These are phyloP conservation scores for Ditula angustiorana DNA, from an alignment of 2,888 invertebrate genomes.

Conservation along the genomic window DNA sequence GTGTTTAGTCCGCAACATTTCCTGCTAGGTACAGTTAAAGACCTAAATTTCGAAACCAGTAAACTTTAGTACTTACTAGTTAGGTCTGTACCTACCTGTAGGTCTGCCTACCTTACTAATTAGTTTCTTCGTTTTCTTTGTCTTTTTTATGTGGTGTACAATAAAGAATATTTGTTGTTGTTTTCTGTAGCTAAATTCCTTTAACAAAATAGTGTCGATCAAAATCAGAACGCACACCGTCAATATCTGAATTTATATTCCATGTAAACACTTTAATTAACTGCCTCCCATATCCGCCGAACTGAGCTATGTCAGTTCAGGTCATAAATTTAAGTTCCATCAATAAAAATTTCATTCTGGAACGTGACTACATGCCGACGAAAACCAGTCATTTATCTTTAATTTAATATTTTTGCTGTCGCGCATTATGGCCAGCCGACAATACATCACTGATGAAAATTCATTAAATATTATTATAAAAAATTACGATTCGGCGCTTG, in stretches of 20 bases:
- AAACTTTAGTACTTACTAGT: neutral
- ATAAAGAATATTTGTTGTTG: no score
- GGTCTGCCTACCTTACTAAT: no score
- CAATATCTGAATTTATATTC: neutral
- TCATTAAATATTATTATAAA: conserved; percentile 29
- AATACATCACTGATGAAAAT: conserved; percentile 30
- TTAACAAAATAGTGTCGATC: neutral
- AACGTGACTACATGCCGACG: conserved; percentile 38
- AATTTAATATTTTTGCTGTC: conserved; percentile 34
- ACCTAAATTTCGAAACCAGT: neutral
- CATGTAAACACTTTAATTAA: conserved; percentile 21
- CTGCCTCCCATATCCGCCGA: conserved; percentile 21
- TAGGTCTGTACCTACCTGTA: neutral
- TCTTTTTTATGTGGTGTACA: no score
- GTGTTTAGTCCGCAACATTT: conserved; percentile 21
- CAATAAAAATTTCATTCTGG: conserved; percentile 22
- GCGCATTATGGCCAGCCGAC: conserved; percentile 22
- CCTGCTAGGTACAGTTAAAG: conserved; percentile 8
- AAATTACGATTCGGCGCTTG: conserved; percentile 20
- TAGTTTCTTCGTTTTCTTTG: no score
- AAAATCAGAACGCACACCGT: neutral
- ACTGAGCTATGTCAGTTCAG: conserved; percentile 15
- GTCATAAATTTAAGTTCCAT: conserved; percentile 22
- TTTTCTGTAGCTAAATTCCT: neutral
- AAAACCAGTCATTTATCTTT: conserved; percentile 34